Evolutionary conservation across 2,113 vertebrate genomes (phyloP).

Genomic region (Cinclus cinclus): DNA sequence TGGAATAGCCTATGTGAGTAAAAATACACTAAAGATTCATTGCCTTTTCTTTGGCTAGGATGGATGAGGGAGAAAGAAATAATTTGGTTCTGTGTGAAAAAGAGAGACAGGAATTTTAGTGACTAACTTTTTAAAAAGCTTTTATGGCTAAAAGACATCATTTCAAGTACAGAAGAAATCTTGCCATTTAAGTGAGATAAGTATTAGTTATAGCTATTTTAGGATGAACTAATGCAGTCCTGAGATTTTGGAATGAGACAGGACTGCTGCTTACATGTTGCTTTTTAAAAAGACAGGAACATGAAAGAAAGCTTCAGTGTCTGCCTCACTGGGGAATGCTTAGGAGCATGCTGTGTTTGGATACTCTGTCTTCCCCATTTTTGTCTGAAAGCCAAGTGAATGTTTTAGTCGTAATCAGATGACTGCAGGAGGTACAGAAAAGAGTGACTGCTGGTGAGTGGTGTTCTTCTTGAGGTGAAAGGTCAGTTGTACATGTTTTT

Average conservation of each 20-base stretch:
- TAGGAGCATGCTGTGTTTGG: not conserved
- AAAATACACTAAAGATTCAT: not conserved
- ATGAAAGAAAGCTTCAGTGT: not conserved
- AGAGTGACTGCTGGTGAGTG: not conserved
- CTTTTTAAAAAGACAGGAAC: not conserved
- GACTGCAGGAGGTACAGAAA: not conserved
- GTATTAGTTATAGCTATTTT: slow-evolving; percentile 7
- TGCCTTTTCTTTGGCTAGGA: not conserved
- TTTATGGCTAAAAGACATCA: not conserved
- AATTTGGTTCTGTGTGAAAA: not conserved
- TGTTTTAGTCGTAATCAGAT: not conserved
- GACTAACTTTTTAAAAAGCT: slow-evolving; percentile 6
- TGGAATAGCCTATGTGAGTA: not conserved
- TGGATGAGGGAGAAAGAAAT: not conserved
- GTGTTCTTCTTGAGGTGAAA: slow-evolving; percentile 15
- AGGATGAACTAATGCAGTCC: not conserved
- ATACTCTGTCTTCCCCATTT: not conserved
- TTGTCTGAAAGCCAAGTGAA: not conserved
- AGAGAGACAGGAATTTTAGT: not conserved
- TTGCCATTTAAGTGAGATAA: not conserved
- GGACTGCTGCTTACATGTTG: not conserved
- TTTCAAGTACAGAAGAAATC: slow-evolving; percentile 29
- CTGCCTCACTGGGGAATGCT: not conserved
- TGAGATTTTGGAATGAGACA: not conserved
- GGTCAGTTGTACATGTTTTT: not conserved